Percentiles rank a stretch among this genome's conserved stretches.
Evolutionary conservation across 2,888 invertebrate genomes (phyloP).

Genomic region (Agrilus cyanescens): DNA sequence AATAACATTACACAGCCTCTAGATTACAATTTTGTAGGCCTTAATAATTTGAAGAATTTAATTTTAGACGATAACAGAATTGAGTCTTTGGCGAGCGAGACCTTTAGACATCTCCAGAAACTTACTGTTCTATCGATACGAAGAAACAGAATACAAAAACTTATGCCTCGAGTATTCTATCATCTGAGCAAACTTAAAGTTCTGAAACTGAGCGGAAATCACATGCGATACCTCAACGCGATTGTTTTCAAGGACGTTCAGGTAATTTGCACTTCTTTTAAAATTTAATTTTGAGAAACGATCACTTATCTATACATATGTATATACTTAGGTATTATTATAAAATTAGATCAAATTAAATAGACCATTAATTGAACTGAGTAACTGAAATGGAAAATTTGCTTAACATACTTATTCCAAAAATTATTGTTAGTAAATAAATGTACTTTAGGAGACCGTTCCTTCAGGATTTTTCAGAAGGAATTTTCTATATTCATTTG

Average conservation of each 20-base stretch:
- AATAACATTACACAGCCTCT: conserved; percentile 66
- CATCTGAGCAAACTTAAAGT: conserved; percentile 53
- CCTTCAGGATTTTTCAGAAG: too few species aligned
- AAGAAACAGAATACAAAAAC: conserved; percentile 53
- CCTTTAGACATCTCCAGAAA: conserved; percentile 57
- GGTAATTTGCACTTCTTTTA: conserved; percentile 35
- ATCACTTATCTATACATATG: too few species aligned
- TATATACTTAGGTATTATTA: too few species aligned
- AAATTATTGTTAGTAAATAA: too few species aligned
- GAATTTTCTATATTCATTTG: too few species aligned
- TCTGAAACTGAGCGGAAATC: conserved; percentile 62
- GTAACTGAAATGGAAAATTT: too few species aligned
- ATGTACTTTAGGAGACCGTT: too few species aligned
- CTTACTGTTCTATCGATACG: conserved; percentile 54
- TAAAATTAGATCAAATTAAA: too few species aligned
- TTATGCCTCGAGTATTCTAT: conserved; percentile 58
- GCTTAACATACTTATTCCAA: too few species aligned
- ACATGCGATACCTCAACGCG: conserved; percentile 54
- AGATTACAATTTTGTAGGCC: conserved; percentile 63
- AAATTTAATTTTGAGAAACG: too few species aligned
- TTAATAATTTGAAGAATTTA: conserved; percentile 56
- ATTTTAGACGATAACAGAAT: conserved; percentile 68
- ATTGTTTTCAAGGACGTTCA: conserved; percentile 63
- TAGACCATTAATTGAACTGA: too few species aligned
- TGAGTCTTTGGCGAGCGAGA: conserved; percentile 63